These are phyloP conservation scores for Phaetusa simplex DNA, from an alignment of 2,113 vertebrate genomes.

Conservation along the genomic window DNA sequence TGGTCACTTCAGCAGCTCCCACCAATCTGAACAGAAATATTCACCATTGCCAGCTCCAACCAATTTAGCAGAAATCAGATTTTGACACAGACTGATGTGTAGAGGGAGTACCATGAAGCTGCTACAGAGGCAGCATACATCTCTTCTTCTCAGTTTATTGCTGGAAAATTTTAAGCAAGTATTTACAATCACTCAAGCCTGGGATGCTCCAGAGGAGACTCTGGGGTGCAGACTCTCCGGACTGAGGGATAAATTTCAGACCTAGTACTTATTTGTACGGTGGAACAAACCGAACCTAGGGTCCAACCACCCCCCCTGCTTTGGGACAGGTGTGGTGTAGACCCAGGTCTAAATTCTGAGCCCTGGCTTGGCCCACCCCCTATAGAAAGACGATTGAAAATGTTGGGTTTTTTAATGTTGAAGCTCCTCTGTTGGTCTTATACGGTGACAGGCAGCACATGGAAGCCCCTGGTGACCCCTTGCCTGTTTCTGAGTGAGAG, in stretches of 20 bases:
- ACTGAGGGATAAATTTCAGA: neutral
- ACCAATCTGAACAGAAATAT: neutral
- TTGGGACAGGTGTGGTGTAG: neutral
- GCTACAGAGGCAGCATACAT: neutral
- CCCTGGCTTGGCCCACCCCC: neutral
- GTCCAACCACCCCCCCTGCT: neutral
- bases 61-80: neutral
- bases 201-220: neutral
- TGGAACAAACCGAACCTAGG: neutral
- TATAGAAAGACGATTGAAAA: neutral
- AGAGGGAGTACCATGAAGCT: neutral
- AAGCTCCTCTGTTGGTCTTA: neutral
- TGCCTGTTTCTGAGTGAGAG: neutral
- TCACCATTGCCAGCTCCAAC: neutral
- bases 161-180: neutral
- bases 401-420: neutral
- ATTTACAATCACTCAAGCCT: neutral
- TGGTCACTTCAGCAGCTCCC: neutral
- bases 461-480: neutral
- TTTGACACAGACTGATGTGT: neutral
- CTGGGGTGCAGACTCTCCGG: neutral
- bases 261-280: neutral
- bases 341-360: neutral
- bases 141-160: neutral
- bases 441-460: accelerated